phyloP scores from a whole-genome alignment of 2,113 vertebrate species.

The Cairina moschata region DNA sequence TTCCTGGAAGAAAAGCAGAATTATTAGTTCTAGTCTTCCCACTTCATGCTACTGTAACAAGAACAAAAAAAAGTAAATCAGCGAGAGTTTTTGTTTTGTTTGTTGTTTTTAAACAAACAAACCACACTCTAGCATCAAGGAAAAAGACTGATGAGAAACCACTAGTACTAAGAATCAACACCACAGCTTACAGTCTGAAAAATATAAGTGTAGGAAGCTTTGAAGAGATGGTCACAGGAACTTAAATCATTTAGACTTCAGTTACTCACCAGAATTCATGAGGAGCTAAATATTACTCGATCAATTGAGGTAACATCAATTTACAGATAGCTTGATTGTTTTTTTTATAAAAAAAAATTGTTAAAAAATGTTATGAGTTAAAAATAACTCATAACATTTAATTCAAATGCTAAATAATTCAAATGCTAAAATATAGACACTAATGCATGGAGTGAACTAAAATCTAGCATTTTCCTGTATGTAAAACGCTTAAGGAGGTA shows the following conservation, averaged over 20 bases:
- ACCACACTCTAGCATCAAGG: background rate
- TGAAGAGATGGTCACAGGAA: background rate
- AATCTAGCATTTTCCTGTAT: background rate
- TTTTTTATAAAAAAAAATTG: too few relatives aligned
- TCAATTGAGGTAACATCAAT: background rate
- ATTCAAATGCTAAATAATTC: background rate
- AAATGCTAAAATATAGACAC: background rate
- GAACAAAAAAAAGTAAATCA: background rate
- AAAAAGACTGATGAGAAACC: background rate
- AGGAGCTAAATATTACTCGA: background rate
- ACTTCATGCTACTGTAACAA: background rate
- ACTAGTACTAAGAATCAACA: background rate
- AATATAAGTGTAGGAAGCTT: background rate
- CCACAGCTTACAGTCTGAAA: background rate
- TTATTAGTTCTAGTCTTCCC: background rate
- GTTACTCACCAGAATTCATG: background rate
- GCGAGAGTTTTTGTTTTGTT: background rate
- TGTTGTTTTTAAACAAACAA: background rate
- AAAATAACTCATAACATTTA: background rate
- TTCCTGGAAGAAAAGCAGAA: background rate
- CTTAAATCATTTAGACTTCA: background rate
- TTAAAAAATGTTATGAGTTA: too few relatives aligned
- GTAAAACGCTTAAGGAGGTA: background rate
- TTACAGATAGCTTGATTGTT: background rate
- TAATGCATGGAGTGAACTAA: background rate